Evolutionary conservation across 2,797 vertebrate genomes (phyloP).

Genomic region (Alectoris magna): DNA sequence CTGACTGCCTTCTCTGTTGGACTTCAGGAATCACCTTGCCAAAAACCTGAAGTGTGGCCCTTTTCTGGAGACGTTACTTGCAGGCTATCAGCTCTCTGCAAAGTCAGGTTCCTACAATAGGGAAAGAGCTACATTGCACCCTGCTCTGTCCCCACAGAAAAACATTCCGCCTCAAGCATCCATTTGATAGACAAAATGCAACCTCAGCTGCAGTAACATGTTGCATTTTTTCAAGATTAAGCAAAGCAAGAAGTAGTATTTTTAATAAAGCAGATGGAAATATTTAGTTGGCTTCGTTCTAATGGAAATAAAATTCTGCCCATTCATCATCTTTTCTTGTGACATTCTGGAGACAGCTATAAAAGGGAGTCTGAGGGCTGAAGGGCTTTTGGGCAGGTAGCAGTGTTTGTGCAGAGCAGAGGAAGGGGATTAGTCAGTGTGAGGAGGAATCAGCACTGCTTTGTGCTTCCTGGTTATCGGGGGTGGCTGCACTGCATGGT

Average conservation of each 20-base stretch:
- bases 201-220: constrained; percentile 47
- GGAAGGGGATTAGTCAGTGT: background rate
- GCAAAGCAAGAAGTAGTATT: constrained; percentile 9
- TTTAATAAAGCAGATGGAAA: constrained; percentile 57
- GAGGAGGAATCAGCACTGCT: background rate
- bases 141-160: background rate
- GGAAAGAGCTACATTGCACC: background rate
- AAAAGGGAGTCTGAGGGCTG: constrained; percentile 1
- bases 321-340: constrained; percentile 43
- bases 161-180: background rate
- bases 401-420: background rate
- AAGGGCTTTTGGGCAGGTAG: background rate
- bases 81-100: background rate
- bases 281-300: constrained; percentile 23
- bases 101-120: background rate
- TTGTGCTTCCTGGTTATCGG: background rate
- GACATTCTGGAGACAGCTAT: constrained; percentile 23
- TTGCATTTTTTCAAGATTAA: constrained; percentile 51
- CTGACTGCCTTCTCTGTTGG: background rate
- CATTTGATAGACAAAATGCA: constrained; percentile 24
- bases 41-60: background rate
- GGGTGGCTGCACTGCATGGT: background rate
- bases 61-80: background rate
- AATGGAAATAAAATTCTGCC: constrained; percentile 39
- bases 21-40: background rate